Percentiles rank a stretch among this genome's conserved stretches.
Conservation (phyloP, 2,797 vertebrate species). For the Gorsachius magnificus region DNA sequence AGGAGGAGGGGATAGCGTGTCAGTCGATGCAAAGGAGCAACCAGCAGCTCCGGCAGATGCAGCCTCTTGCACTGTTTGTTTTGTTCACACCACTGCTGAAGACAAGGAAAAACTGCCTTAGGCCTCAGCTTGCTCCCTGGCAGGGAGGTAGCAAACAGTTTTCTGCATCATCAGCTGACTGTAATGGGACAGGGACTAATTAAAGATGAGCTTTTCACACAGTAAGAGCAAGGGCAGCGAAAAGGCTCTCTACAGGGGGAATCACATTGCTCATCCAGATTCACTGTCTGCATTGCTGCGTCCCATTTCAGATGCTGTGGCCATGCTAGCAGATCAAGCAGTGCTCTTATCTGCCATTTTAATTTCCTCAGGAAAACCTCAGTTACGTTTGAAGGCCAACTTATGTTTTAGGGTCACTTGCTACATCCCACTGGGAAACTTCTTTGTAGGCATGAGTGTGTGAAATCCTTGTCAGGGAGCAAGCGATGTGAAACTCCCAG, state of each 20-base stretch:
- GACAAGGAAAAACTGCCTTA: background rate
- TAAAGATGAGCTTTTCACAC: background rate
- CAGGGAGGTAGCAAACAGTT: background rate
- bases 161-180: background rate
- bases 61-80: constrained; percentile 85
- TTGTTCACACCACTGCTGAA: constrained; percentile 87
- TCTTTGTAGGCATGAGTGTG: fast-evolving
- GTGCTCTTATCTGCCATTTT: background rate
- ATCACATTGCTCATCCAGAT: background rate
- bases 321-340: background rate
- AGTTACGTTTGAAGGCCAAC: background rate
- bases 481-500: background rate
- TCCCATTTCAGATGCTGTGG: background rate
- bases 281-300: background rate
- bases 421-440: background rate
- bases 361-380: background rate
- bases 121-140: background rate
- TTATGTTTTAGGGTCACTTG: background rate
- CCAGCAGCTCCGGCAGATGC: constrained; percentile 86
- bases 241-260: background rate
- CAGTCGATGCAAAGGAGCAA: constrained; percentile 86
- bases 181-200: background rate
- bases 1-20: constrained; percentile 88
- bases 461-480: background rate
- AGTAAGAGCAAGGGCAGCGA: background rate